A percentile compares a stretch with the other conserved stretches of the same genome.
Evolutionary conservation across 2,888 invertebrate genomes (phyloP).

Genomic region (Lasiommata megera): DNA sequence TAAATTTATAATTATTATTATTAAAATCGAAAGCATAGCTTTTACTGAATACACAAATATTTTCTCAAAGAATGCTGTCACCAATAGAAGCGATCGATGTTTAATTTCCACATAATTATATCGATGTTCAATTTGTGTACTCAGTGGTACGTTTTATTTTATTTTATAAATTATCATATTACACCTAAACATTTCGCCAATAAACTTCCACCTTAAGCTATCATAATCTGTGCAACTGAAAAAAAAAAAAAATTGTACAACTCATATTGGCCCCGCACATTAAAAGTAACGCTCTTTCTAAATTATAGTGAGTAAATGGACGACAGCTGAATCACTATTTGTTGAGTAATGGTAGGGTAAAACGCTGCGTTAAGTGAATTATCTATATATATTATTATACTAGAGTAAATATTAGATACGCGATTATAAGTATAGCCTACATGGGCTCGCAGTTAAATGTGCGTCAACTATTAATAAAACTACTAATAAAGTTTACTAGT

Average conservation of each 20-base stretch:
- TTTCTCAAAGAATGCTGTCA: neutral
- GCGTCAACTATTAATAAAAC: neutral
- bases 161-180: conserved; percentile 13
- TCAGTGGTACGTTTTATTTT: conserved; percentile 21
- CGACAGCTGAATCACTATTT: conserved; percentile 24
- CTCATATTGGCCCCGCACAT: conserved; percentile 36
- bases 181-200: conserved; percentile 12
- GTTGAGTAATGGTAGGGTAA: conserved; percentile 2
- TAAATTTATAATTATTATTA: conserved; percentile 15
- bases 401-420: neutral
- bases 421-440: conserved; percentile 6
- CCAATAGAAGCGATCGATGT: neutral
- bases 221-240: conserved; percentile 20
- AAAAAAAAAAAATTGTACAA: conserved; percentile 23
- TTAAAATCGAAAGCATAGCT: conserved; percentile 27
- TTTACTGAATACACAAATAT: conserved; percentile 24
- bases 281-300: conserved; percentile 27
- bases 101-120: neutral
- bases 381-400: neutral
- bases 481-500: neutral
- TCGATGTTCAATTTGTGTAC: conserved; percentile 24
- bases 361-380: neutral
- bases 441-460: neutral
- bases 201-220: conserved; percentile 16
- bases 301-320: conserved; percentile 26